These are phyloP conservation scores for Parnassius orleans DNA, from an alignment of 2,888 invertebrate species.

Conservation along the genomic window DNA sequence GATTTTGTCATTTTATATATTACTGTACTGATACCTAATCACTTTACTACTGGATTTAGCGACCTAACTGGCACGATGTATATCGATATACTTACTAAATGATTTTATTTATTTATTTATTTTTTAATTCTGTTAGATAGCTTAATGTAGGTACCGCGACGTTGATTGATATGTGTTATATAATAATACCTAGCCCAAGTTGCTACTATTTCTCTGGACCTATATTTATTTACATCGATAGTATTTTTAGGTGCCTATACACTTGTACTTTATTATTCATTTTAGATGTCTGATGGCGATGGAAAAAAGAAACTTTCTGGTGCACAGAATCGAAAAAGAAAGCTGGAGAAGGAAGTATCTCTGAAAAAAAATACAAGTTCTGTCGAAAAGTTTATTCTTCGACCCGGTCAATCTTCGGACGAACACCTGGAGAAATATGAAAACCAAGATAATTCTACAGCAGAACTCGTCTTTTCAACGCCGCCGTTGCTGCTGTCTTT, in stretches of 20 bases:
- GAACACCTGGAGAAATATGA: background rate
- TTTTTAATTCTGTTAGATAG: background rate
- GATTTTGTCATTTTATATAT: too few relatives aligned
- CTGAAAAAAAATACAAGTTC: background rate
- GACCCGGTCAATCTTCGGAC: background rate
- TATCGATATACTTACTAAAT: too few relatives aligned
- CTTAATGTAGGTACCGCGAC: background rate
- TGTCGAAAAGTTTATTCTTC: background rate
- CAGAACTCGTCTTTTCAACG: background rate
- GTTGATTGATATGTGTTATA: background rate
- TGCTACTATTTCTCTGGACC: background rate
- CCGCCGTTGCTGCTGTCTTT: too few relatives aligned
- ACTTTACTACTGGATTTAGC: too few relatives aligned
- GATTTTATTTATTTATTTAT: too few relatives aligned
- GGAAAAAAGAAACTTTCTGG: too few relatives aligned
- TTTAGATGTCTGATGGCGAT: background rate
- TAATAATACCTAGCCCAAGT: background rate
- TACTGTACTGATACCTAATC: too few relatives aligned
- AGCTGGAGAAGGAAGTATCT: background rate
- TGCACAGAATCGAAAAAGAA: constrained; percentile 1
- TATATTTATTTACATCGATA: background rate
- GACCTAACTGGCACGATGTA: background rate
- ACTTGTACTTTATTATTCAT: background rate
- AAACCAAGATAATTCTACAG: background rate
- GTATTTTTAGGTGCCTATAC: background rate